phyloP scores from a whole-genome alignment of 2,113 vertebrate species.

The Paradoxurus hermaphroditus region DNA sequence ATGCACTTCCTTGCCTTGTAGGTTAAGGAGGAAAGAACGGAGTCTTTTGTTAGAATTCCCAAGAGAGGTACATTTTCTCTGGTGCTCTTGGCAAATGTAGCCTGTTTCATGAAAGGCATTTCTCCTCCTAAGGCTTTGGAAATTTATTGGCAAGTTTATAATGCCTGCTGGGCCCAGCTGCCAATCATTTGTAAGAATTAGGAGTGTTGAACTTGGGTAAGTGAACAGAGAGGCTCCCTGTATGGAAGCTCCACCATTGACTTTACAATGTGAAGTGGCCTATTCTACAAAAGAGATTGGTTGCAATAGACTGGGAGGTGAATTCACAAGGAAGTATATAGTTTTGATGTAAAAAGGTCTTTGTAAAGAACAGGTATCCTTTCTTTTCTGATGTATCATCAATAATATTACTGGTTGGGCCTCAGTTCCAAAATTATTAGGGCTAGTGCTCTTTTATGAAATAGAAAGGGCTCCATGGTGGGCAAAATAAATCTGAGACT shows the following conservation, averaged over 20 bases:
- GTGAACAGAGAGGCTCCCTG: not conserved
- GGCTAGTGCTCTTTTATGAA: slow-evolving; percentile 37
- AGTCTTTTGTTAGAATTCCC: not conserved
- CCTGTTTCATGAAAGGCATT: not conserved
- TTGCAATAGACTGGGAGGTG: not conserved
- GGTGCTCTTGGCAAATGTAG: not conserved
- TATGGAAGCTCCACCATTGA: not conserved
- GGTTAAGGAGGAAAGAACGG: not conserved
- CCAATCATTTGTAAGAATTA: not conserved
- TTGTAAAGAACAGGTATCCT: slow-evolving; percentile 67
- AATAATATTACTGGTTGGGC: slow-evolving; percentile 58
- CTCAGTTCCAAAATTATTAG: slow-evolving; percentile 35
- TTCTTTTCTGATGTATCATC: slow-evolving; percentile 55
- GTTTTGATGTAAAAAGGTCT: slow-evolving; percentile 28
- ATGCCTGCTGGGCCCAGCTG: not conserved
- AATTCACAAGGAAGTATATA: slow-evolving; percentile 40
- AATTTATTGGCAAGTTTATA: not conserved
- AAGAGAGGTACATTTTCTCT: not conserved
- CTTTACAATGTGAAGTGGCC: not conserved
- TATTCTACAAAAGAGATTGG: not conserved
- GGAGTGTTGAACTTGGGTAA: not conserved
- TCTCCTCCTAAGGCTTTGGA: not conserved
- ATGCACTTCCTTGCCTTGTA: not conserved
- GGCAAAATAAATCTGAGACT: slow-evolving; percentile 20
- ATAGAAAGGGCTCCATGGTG: slow-evolving; percentile 30